Base-by-base conservation (phyloP, 1,140 invertebrate genomes). In the Magallana ariakensis region DNA sequence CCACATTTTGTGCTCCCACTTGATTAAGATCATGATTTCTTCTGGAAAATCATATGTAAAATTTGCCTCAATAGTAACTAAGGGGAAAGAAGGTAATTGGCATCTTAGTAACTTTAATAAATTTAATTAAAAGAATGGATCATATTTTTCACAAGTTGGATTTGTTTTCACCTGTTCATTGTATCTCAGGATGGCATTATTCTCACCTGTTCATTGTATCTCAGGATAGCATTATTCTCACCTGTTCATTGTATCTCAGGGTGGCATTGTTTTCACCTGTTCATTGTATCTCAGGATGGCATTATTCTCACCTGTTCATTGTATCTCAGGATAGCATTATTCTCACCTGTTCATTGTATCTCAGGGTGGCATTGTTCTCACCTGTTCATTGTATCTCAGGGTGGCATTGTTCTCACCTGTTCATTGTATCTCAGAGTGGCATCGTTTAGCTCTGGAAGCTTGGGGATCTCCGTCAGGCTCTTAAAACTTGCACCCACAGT, bases 381-480 rank as follows among this genome's bases (percentile, higher is more conserved):
- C n/a, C n/a, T n/a, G n/a, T n/a, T n/a, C n/a, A n/a, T n/a, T n/a
- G n/a, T n/a, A n/a, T n/a, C n/a, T n/a, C n/a, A n/a, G n/a, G n/a
- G n/a, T n/a, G n/a, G n/a, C n/a, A n/a, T 33, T 33, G 33, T 22
- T 93, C 93, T 95, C 93, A 97, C 97, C 85, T 95, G 95, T 91
- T 95, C 96, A 92, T 96, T 95, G 84, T 95, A 94, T 57, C 96
- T 93, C 70, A 96, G 95, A 93, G 97, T 97, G 54, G 95, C 94
- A 93, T 97, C 97, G 22, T 96, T 95, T 10, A 97, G 80, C 10
- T 90, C 86, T 1, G 89, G 80, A 3, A 92, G 96, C 92, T 97
- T 97, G n/a, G 98, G 98, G 9, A 99, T 97, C 95, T 99, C 98
- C 0, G 98, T 99, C n/a, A 99, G 96, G 94, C 98, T 98, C 95